Conservation (phyloP, 2,888 invertebrate species). For the Spisula solida region DNA sequence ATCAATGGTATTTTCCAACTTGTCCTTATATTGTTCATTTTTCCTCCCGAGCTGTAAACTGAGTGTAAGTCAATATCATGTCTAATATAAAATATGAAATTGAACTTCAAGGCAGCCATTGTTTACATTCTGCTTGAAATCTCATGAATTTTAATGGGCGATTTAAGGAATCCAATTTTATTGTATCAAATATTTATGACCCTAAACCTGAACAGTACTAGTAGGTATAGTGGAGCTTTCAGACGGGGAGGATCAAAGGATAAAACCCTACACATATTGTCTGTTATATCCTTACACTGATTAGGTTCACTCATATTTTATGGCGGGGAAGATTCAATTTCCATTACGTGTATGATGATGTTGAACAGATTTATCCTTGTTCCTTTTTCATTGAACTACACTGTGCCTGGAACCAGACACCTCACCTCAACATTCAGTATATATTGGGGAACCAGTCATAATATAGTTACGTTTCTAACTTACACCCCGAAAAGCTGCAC, state of each 20-base stretch:
- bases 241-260: background rate
- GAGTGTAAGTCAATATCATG: background rate
- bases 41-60: background rate
- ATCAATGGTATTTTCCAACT: background rate
- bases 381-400: too few species aligned
- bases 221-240: background rate
- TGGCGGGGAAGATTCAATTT: background rate
- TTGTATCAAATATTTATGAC: background rate
- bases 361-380: too few species aligned
- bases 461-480: too few species aligned
- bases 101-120: background rate
- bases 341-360: too few species aligned
- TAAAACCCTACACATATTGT: background rate
- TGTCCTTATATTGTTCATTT: background rate
- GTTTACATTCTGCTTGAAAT: background rate
- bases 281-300: background rate
- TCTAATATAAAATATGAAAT: conserved; percentile 4
- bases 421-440: too few species aligned
- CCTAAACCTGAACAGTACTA: background rate
- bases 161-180: background rate
- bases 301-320: conserved; percentile 9
- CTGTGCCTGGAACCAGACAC: too few species aligned
- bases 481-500: too few species aligned
- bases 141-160: conserved; percentile 3
- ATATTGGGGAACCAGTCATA: too few species aligned